These are phyloP conservation scores for Xyliphius kryptos DNA, from an alignment of 2,113 vertebrate genomes.

Conservation along the genomic window DNA sequence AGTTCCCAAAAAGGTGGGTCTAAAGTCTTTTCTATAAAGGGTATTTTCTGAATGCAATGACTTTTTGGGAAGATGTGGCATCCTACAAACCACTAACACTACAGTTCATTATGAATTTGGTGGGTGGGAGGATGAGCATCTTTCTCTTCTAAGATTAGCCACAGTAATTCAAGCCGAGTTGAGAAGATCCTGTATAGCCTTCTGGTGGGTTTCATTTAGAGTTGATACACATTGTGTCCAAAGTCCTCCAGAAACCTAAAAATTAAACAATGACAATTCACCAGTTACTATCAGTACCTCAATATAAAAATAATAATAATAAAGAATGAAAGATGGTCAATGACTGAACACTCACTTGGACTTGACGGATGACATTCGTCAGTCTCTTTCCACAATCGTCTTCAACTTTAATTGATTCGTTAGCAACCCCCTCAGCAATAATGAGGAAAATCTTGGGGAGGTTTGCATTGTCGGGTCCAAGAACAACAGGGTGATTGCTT, in stretches of 20 bases:
- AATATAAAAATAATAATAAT: not conserved
- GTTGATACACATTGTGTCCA: slow-evolving; percentile 92
- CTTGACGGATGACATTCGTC: slow-evolving; percentile 94
- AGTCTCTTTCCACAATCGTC: slow-evolving; percentile 89
- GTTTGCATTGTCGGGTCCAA: slow-evolving; percentile 92
- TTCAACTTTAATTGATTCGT: slow-evolving; percentile 88
- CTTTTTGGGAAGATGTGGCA: not conserved
- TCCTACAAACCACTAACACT: too few relatives aligned
- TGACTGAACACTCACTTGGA: slow-evolving; percentile 68
- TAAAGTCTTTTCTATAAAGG: not conserved
- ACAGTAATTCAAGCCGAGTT: slow-evolving; percentile 72
- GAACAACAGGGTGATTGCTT: slow-evolving; percentile 93
- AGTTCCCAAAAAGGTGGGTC: not conserved
- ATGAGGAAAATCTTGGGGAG: slow-evolving; percentile 93
- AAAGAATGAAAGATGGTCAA: not conserved
- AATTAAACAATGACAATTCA: slow-evolving; percentile 4
- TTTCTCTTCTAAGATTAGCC: slow-evolving; percentile 56
- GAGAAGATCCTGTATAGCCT: slow-evolving; percentile 93
- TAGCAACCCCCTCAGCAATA: slow-evolving; percentile 89
- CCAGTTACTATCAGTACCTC: not conserved
- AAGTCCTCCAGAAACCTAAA: slow-evolving; percentile 83
- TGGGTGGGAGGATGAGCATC: slow-evolving; percentile 42
- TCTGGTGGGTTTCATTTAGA: slow-evolving; percentile 88
- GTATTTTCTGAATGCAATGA: not conserved
- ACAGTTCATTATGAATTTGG: too few relatives aligned